A percentile compares a stretch with the other conserved stretches of the same genome.
Conservation (phyloP, 2,113 vertebrate species). For the Calyptomena viridis region DNA sequence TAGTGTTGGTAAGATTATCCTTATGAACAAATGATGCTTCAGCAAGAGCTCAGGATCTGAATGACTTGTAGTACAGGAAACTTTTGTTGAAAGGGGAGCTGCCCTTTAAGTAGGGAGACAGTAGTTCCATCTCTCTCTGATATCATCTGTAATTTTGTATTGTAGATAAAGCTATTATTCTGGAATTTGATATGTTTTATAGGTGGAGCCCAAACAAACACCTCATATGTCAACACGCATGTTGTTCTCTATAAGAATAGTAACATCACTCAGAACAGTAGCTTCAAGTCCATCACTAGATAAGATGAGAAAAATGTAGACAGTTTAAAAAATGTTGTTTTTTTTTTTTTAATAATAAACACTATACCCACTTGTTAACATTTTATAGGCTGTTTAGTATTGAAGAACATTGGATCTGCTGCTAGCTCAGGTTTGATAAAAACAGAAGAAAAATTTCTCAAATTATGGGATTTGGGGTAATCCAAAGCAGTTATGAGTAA, state of each 20-base stretch:
- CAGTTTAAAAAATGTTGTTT: background rate
- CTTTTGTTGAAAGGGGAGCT: background rate
- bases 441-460: background rate
- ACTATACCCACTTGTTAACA: background rate
- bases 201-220: constrained; percentile 43
- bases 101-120: background rate
- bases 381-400: background rate
- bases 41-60: background rate
- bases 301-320: background rate
- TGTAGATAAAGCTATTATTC: background rate
- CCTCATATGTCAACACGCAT: background rate
- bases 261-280: background rate
- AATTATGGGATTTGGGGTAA: background rate
- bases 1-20: background rate
- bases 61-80: background rate
- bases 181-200: background rate
- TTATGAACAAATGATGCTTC: background rate
- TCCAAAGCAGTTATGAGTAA: background rate
- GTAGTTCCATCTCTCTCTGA: background rate
- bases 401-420: background rate
- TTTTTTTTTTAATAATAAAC: background rate
- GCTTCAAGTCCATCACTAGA: background rate
- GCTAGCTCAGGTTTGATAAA: background rate
- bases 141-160: constrained; percentile 1
- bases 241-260: background rate